These are phyloP conservation scores for Rallus limicola DNA, from an alignment of 2,113 vertebrate species.

Conservation along the genomic window DNA sequence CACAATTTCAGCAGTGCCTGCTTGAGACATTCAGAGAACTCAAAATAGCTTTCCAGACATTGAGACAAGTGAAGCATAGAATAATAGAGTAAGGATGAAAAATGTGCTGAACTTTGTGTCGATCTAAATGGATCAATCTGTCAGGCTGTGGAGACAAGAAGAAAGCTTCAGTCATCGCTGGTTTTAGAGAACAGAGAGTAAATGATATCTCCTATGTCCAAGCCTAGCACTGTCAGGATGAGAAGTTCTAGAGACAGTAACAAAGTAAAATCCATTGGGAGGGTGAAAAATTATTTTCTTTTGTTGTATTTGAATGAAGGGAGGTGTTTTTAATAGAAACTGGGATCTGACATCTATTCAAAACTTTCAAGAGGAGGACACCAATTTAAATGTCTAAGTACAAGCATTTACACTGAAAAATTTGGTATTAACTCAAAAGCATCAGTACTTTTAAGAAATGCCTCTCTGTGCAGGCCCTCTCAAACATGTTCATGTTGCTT, in stretches of 20 bases:
- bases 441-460: not conserved
- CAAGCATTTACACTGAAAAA: not conserved
- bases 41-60: not conserved
- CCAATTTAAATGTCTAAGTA: not conserved
- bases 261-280: not conserved
- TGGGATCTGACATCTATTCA: not conserved
- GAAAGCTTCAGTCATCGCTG: not conserved
- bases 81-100: slow-evolving; percentile 38
- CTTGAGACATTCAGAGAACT: slow-evolving; percentile 10
- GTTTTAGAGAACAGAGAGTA: not conserved
- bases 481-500: not conserved
- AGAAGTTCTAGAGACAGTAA: not conserved
- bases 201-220: not conserved
- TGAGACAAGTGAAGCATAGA: slow-evolving; percentile 14
- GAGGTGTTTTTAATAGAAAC: not conserved
- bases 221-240: not conserved
- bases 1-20: not conserved
- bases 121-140: slow-evolving; percentile 25
- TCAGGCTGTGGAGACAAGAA: not conserved
- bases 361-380: not conserved
- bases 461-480: not conserved
- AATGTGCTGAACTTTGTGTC: not conserved
- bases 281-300: not conserved
- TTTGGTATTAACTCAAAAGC: not conserved
- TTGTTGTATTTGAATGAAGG: not conserved